These are phyloP conservation scores for Pyralis farinalis DNA, from an alignment of 2,888 invertebrate species.

Conservation along the genomic window DNA sequence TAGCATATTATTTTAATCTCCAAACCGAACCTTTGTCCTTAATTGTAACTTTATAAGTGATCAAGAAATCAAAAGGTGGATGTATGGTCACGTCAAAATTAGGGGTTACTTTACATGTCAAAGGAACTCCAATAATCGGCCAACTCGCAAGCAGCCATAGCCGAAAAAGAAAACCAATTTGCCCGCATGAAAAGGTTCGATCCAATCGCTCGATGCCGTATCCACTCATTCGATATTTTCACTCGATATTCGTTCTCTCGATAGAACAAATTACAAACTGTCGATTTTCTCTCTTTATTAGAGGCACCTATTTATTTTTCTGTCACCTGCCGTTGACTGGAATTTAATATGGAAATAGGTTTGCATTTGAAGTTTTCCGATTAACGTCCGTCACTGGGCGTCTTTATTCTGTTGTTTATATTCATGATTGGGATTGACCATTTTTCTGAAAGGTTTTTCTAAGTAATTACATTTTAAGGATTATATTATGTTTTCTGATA, in stretches of 20 bases:
- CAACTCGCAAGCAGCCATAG: conserved; percentile 62
- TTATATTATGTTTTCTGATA: no score
- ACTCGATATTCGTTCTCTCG: conserved; percentile 38
- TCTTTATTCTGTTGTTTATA: conserved; percentile 45
- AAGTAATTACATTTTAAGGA: no score
- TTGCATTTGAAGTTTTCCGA: conserved; percentile 67
- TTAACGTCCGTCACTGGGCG: conserved; percentile 49
- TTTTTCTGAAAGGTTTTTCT: not conserved
- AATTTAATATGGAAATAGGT: conserved; percentile 57
- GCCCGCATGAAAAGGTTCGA: conserved; percentile 77
- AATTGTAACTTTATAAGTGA: no score
- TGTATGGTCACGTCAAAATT: no score
- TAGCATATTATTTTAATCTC: no score
- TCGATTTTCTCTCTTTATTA: conserved; percentile 51
- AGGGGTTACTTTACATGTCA: no score
- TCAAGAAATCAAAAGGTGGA: no score
- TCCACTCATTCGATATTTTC: conserved; percentile 79
- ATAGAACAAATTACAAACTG: conserved; percentile 78
- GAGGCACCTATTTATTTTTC: conserved; percentile 61
- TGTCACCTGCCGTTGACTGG: conserved; percentile 65
- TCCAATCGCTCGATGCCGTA: conserved; percentile 65
- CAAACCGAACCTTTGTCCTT: no score
- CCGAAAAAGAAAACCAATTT: conserved; percentile 80
- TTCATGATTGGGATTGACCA: not conserved
- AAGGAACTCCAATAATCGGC: conserved; percentile 45